phyloP scores from a whole-genome alignment of 2,797 vertebrate species.

The Parauchenoglanis ngamensis region DNA sequence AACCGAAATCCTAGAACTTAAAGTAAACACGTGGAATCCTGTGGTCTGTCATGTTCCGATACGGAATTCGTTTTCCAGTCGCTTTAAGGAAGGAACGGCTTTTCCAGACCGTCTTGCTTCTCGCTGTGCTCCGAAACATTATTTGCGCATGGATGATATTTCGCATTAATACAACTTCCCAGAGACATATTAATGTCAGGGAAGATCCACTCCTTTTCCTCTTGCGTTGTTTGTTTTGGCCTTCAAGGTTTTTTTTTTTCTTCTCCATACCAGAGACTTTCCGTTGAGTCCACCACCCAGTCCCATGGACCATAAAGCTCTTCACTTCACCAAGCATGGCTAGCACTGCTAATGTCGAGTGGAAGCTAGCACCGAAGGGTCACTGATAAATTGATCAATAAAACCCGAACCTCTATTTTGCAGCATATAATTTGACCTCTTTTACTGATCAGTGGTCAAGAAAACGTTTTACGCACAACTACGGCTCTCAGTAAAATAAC shows the following conservation, averaged over 20 bases:
- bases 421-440: conserved; percentile 4
- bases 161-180: conserved; percentile 36
- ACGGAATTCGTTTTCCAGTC: conserved; percentile 31
- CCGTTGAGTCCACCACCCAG: conserved; percentile 11
- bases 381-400: not conserved
- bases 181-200: conserved; percentile 34
- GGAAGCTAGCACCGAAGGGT: not conserved
- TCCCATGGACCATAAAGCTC: not conserved
- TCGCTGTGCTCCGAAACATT: conserved; percentile 22
- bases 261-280: not conserved
- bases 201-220: not conserved
- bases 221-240: conserved; percentile 18
- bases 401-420: not conserved
- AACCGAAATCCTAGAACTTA: conserved; percentile 12
- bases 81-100: conserved; percentile 26
- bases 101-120: conserved; percentile 38
- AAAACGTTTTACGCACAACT: not conserved
- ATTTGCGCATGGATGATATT: conserved; percentile 44
- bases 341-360: conserved; percentile 1
- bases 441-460: conserved; percentile 6
- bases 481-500: not conserved
- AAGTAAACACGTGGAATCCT: conserved; percentile 21
- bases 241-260: not conserved
- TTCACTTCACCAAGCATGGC: not conserved
- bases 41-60: conserved; percentile 43